Percentiles rank a stretch among this genome's conserved stretches.
Conservation (phyloP, 2,797 vertebrate genomes). For the Anguilla obscura region DNA sequence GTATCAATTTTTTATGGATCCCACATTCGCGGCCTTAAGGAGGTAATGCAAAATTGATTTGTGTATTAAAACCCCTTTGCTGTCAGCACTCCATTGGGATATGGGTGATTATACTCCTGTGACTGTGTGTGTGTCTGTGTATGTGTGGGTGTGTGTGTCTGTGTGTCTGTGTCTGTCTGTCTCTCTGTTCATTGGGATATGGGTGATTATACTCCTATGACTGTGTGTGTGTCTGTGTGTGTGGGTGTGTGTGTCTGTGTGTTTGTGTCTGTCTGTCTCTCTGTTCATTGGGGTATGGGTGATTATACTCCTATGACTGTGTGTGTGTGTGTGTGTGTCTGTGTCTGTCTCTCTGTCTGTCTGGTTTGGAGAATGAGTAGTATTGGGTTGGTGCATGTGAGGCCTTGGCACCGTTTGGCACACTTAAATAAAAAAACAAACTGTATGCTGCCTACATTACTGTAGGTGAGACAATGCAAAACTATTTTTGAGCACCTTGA, state of each 20-base stretch:
- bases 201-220: conserved; percentile 72
- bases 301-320: conserved; percentile 69
- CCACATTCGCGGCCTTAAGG: conserved; percentile 79
- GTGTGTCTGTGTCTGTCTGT: not conserved
- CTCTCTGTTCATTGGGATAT: conserved; percentile 65
- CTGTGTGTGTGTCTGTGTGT: conserved; percentile 30
- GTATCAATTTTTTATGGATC: conserved; percentile 88
- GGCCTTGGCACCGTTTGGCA: not conserved
- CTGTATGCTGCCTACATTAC: not conserved
- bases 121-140: conserved; percentile 39
- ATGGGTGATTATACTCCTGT: conserved; percentile 74
- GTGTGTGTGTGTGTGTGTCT: not conserved
- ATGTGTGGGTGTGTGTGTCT: not conserved
- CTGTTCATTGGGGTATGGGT: conserved; percentile 71
- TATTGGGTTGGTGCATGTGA: not conserved
- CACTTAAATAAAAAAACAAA: not conserved
- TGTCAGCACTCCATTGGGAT: conserved; percentile 74
- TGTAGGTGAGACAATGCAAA: not conserved
- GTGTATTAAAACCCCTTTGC: conserved; percentile 86
- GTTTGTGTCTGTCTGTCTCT: not conserved
- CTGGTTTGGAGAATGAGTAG: not conserved
- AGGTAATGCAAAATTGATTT: conserved; percentile 93
- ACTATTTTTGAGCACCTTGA: not conserved
- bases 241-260: not conserved
- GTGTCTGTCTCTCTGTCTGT: not conserved